A percentile compares a stretch with the other conserved stretches of the same genome.
phyloP scores from a whole-genome alignment of 1,140 invertebrate species.

The Proales similis region DNA sequence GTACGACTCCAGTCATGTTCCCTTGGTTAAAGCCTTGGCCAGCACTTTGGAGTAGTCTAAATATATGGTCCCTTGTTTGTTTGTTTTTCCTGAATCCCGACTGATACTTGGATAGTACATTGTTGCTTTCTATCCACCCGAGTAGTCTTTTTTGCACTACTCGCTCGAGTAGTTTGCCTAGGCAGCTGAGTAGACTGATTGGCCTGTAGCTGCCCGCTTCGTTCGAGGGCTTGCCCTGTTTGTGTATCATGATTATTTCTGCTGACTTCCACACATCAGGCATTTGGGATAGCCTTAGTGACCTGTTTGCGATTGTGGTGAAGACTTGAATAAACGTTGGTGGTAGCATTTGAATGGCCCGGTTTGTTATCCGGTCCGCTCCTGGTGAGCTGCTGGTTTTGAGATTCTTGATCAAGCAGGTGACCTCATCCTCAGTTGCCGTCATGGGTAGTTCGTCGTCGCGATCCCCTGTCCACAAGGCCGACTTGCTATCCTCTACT shows the following conservation, averaged over 20 bases:
- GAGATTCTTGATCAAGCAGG: too few species aligned
- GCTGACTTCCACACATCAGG: constrained; percentile 38
- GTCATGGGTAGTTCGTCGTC: too few species aligned
- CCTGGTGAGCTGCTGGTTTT: too few species aligned
- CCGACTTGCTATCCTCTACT: too few species aligned
- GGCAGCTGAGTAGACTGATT: constrained; percentile 33
- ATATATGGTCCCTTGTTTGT: background rate
- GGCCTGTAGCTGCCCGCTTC: constrained; percentile 32
- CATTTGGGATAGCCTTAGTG: too few species aligned
- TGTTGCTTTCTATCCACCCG: constrained; percentile 19
- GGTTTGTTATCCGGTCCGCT: too few species aligned
- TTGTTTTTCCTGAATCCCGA: background rate
- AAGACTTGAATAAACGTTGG: too few species aligned
- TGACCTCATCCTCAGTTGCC: too few species aligned
- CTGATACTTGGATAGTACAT: background rate
- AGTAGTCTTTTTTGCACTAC: constrained; percentile 26
- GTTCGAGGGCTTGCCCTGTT: constrained; percentile 35
- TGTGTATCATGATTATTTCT: constrained; percentile 20
- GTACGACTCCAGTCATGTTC: background rate
- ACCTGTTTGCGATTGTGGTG: too few species aligned
- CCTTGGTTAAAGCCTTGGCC: background rate
- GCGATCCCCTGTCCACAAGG: too few species aligned
- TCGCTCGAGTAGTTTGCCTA: constrained; percentile 38
- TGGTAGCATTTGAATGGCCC: too few species aligned
- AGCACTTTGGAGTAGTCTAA: background rate